Base-by-base conservation (phyloP, 1,140 invertebrate species). In the Varroa destructor region DNA sequence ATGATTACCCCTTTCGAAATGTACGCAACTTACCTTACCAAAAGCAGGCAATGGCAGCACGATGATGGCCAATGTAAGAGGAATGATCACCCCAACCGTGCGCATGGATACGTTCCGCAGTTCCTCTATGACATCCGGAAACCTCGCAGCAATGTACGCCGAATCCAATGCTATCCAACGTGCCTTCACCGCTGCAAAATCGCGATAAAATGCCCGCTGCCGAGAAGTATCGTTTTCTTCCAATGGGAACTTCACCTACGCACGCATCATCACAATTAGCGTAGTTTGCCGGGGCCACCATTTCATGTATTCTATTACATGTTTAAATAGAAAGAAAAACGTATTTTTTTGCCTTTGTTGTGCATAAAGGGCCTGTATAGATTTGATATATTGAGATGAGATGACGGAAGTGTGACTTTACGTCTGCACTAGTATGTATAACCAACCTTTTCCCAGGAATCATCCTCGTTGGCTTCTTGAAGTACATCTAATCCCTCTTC, bases 121-220 rank as follows among this genome's bases (percentile, higher is more conserved):
- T 67, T 67, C 61, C 12, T 67, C 61, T 12, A 67, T 46, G 61
- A 67, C 40, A 46, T 67, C 61, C 40, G 61, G 61, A 46, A 67
- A 67, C 40, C 40, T 46, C 40, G 12, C 46, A 46, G 61, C 61
- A 14, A 67, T 67, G 61, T 67, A 67, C 12, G 61, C 61, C 1
- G 61, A 25, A 46, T 67, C 61, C 61, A 67, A 37, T 46, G 61
- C 1, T 5, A 40, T 12, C 61, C 61, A 67, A 40, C 61, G 61
- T 8, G 14, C 37, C 36, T 67, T 67, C 2, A 67, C 61, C 2
- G 40, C 40, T 43, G 12, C 61, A 37, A 67, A 67, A 37, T 67
- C 61, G 3, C 61, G 61, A 8, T 67, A 67, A 46, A 67, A 67
- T 4, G 46, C 46, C 40, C 36, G 40, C 37, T 67, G 40, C 37